These are phyloP conservation scores for Turritopsis dohrnii DNA, from an alignment of 30 jellyfish, hydroid and myxozoan species.

Conservation along the genomic window DNA sequence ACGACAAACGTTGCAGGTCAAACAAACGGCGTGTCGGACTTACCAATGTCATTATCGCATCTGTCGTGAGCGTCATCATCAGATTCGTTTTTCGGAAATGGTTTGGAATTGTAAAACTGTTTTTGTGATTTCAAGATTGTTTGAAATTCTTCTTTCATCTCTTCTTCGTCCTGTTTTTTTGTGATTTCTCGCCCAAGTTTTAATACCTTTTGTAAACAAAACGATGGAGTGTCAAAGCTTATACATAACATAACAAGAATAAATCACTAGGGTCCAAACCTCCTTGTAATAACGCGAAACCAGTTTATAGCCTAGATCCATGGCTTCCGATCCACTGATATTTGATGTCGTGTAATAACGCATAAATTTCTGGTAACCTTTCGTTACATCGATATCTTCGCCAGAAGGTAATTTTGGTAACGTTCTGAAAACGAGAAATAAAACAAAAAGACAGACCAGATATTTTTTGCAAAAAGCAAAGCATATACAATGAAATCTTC, in stretches of 20 bases:
- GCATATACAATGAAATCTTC: too few species aligned
- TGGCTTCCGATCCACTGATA: constrained; percentile 41
- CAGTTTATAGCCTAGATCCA: constrained; percentile 39
- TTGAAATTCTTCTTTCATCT: constrained; percentile 45
- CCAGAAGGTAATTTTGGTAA: constrained; percentile 58
- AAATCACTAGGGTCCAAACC: constrained; percentile 17
- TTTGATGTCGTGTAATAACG: constrained; percentile 61
- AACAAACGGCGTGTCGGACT: neutral
- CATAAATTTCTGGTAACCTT: constrained; percentile 45
- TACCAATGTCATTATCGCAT: constrained; percentile 53
- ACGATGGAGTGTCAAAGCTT: neutral
- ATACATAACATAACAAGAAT: neutral
- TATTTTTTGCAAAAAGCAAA: neutral
- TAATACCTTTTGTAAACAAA: constrained; percentile 37
- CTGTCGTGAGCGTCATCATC: constrained; percentile 56
- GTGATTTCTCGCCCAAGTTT: constrained; percentile 47
- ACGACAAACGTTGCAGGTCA: too few species aligned
- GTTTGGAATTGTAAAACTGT: constrained; percentile 50
- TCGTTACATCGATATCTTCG: constrained; percentile 39
- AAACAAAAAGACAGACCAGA: neutral
- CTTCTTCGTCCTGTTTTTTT: constrained; percentile 31
- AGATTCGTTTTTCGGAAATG: constrained; percentile 62
- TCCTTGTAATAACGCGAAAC: constrained; percentile 40
- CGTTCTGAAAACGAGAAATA: too few species aligned
- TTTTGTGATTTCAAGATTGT: constrained; percentile 27